Evolutionary conservation across 2,113 vertebrate genomes (phyloP).

Genomic region (Cyprinodon tularosa): DNA sequence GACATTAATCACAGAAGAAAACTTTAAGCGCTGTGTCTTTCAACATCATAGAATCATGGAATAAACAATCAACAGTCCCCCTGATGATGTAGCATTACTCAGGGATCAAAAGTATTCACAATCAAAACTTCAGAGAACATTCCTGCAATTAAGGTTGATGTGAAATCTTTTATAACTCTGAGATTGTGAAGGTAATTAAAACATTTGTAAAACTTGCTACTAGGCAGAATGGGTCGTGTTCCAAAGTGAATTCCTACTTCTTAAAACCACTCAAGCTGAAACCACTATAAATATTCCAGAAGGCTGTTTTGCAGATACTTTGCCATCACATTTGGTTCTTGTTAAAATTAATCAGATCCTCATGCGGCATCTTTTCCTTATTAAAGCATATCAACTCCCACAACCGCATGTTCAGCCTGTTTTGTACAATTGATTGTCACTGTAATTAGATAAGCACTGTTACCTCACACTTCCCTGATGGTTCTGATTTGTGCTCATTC

Average conservation of each 20-base stretch:
- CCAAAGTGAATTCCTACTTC: not conserved
- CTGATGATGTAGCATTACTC: no score
- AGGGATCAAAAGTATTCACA: no score
- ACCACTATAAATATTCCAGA: not conserved
- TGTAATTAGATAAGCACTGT: not conserved
- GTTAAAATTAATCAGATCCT: not conserved
- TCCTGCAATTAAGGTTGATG: no score
- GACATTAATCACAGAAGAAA: no score
- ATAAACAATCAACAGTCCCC: no score
- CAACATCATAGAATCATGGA: no score
- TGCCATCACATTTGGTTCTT: not conserved
- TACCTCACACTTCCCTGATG: not conserved
- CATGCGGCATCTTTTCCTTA: not conserved
- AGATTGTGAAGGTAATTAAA: not conserved
- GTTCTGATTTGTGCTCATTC: slow-evolving; percentile 1
- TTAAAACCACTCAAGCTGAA: not conserved
- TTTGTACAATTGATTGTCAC: not conserved
- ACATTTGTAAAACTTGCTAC: not conserved
- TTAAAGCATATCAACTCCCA: not conserved
- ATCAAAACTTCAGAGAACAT: no score
- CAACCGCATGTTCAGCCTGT: not conserved
- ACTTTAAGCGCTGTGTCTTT: no score
- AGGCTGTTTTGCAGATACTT: not conserved
- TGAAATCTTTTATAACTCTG: not conserved
- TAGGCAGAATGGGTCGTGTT: not conserved